phyloP scores from a whole-genome alignment of 53 echinoderm and acorn worm species.

The Mesocentrotus franciscanus region DNA sequence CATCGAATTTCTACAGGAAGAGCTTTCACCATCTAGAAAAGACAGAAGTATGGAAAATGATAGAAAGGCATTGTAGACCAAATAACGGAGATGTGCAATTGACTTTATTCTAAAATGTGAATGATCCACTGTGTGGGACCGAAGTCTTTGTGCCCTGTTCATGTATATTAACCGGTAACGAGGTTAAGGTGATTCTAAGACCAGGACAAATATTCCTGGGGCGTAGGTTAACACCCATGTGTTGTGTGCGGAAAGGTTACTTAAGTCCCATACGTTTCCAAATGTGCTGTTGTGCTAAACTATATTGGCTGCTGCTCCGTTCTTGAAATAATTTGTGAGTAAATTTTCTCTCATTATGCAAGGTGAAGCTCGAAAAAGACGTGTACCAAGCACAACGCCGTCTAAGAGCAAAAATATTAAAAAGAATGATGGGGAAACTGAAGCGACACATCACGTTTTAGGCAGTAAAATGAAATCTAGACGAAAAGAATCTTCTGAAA shows the following conservation, averaged over 20 bases:
- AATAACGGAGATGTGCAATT: no score
- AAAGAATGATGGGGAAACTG: not conserved
- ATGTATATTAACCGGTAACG: not conserved
- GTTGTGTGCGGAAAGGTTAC: not conserved
- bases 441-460: constrained; percentile 2
- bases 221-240: not conserved
- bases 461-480: not conserved
- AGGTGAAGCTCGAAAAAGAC: not conserved
- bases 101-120: no score
- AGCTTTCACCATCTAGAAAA: no score
- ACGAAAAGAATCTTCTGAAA: constrained; percentile 9
- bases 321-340: not conserved
- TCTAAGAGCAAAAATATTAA: not conserved
- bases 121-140: no score
- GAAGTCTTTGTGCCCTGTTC: no score
- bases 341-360: not conserved
- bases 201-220: not conserved
- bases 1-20: no score
- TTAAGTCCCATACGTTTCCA: not conserved
- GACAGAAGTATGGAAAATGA: no score
- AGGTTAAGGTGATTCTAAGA: not conserved
- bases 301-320: not conserved
- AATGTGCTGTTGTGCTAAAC: not conserved
- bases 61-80: no score
- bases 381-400: not conserved